phyloP scores from a whole-genome alignment of 1,140 invertebrate species.

The Ceratoteleas bidentatus region DNA sequence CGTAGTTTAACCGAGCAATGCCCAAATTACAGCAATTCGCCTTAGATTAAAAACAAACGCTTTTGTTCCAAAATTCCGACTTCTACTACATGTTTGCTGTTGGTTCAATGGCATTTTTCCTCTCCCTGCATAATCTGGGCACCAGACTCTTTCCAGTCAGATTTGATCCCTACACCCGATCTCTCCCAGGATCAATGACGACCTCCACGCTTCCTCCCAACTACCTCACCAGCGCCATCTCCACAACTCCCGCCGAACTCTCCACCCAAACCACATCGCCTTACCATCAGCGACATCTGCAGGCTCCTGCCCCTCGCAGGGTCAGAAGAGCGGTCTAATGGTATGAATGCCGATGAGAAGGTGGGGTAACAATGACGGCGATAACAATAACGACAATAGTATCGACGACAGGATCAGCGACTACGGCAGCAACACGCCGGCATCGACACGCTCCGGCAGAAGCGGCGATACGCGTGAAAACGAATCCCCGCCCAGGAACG shows the following conservation, averaged over 20 bases:
- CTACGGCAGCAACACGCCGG: constrained; percentile 28
- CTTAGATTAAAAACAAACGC: too few relatives aligned
- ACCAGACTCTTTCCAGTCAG: too few relatives aligned
- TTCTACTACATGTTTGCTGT: too few relatives aligned
- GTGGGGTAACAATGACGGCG: constrained; percentile 60
- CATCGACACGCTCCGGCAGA: constrained; percentile 35
- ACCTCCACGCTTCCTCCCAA: neutral
- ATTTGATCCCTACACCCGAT: too few relatives aligned
- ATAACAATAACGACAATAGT: constrained; percentile 73
- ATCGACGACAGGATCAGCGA: constrained; percentile 48
- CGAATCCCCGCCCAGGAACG: constrained; percentile 78
- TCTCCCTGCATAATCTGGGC: too few relatives aligned
- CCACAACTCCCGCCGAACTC: neutral
- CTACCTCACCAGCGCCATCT: constrained; percentile 20
- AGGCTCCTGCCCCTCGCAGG: constrained; percentile 25
- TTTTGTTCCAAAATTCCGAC: too few relatives aligned
- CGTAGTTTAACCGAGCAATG: too few relatives aligned
- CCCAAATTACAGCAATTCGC: too few relatives aligned
- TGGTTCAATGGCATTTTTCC: too few relatives aligned
- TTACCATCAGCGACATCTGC: constrained; percentile 14
- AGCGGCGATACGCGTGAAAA: constrained; percentile 59
- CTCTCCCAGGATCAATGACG: constrained; percentile 7
- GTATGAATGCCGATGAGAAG: constrained; percentile 35
- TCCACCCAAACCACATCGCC: neutral
- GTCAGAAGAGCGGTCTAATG: constrained; percentile 23